Base-by-base conservation (phyloP, 1,140 invertebrate species). In the Drosophila mojavensis region DNA sequence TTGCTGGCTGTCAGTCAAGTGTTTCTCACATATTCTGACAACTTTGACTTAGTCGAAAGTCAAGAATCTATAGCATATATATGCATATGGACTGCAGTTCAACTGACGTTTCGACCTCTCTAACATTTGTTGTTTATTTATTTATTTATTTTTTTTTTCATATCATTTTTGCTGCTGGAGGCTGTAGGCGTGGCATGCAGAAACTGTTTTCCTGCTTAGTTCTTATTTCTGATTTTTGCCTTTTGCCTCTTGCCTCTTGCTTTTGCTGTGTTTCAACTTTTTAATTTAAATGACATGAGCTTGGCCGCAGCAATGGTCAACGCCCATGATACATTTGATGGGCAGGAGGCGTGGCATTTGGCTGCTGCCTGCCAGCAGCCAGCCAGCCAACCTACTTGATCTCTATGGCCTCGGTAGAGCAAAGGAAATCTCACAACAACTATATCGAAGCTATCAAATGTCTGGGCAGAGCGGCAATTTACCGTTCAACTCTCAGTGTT, bases 231-330 rank as follows among this genome's bases (percentile, higher is more conserved):
- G 28, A 2, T 5, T 24, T 0, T 5, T 24, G 20, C 20, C 20
- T 24, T 3, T 24, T 24, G 20, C 20, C 20, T 24, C 3, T 2
- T 24, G 20, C 20, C 20, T 30, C 79, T 77, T 78, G 74, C 83
- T 74, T 41, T 56, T 58, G 63, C 66, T 76, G 63, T 78, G 66
- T 51, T 71, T 88, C 77, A 88, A 88, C 63, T 83, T 88, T 88
- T 89, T 88, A 89, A 89, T 84, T 89, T 89, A 88, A 88, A 88
- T 88, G 80, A 88, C 84, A 84, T 83, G 80, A 79, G 63, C 61
- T 39, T 60, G 45, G 48, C 39, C 51, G 59, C 60, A 36, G 54
- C 41, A 48, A 15, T 53, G 56, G 63, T 60, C 67, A 66, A 86
- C 81, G 78, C 82, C 82, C 65, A 26, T 83, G 81, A 78, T 74